Conservation (phyloP, 2,113 vertebrate species). For the Odontophorus gujanensis region DNA sequence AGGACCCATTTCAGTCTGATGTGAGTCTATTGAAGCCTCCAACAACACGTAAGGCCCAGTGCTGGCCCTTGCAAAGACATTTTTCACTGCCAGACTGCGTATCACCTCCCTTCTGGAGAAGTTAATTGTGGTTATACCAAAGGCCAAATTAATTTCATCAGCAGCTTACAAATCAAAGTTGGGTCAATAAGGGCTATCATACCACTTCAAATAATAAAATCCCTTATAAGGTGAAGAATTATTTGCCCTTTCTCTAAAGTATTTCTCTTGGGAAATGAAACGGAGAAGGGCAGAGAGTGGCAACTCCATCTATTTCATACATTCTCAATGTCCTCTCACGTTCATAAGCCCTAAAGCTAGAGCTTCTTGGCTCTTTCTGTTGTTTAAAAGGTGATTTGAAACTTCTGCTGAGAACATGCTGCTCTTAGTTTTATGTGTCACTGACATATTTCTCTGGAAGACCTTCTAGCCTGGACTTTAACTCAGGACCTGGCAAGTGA, state of each 20-base stretch:
- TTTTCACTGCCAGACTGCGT: not conserved
- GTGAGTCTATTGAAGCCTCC: not conserved
- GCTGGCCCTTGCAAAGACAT: not conserved
- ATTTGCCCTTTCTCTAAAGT: conserved; percentile 45
- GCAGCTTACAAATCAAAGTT: conserved; percentile 72
- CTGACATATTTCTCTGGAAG: not conserved
- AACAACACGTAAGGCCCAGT: not conserved
- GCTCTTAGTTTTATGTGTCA: not conserved
- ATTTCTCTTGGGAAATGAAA: conserved; percentile 69
- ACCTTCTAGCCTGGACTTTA: not conserved
- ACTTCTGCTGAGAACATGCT: not conserved
- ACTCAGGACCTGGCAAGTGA: conserved; percentile 3
- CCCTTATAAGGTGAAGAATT: conserved; percentile 29
- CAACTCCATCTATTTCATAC: conserved; percentile 16
- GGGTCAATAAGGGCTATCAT: conserved; percentile 48
- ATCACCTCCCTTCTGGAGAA: conserved; percentile 49
- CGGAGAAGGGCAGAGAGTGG: conserved; percentile 27
- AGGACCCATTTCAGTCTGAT: not conserved
- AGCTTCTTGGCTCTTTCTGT: not conserved
- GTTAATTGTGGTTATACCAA: conserved; percentile 71
- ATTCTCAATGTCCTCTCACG: conserved; percentile 12
- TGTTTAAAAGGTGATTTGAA: conserved; percentile 18
- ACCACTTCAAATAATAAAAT: conserved; percentile 52
- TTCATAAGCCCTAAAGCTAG: not conserved
- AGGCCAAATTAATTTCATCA: conserved; percentile 72